Base-by-base conservation (phyloP, 2,797 vertebrate genomes). In the Malacoctenus gilli region DNA sequence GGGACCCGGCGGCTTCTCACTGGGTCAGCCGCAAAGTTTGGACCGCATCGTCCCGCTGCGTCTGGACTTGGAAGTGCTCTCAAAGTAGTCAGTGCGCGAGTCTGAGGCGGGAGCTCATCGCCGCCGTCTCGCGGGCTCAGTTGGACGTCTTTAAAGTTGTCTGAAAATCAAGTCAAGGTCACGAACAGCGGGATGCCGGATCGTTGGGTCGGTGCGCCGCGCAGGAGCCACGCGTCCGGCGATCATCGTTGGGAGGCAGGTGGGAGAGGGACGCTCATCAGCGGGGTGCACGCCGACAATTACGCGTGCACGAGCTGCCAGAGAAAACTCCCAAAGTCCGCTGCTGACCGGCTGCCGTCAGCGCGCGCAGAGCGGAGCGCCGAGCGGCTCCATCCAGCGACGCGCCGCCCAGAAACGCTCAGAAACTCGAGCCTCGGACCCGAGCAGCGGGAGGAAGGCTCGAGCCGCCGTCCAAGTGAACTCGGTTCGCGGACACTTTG, bases 221-320 rank as follows among this genome's bases (percentile, higher is more conserved):
- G 53, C 68, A 15, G 55, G 65, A 64, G 36, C 54, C 55, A 60
- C 71, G 77, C 72, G 65, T 71, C 53, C 68, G 30, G 58, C 19
- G 57, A 85, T 51, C 84, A 89, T 89, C 41, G 75, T 87, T 58
- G 7, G 58, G 59, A 47, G 44, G 57, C 55, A 51, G 48, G 59
- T 65, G 57, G 52, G 22, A 61, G 55, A 52, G 40, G 30, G 36
- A 3, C 5, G 25, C 9, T 28, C 23, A 51, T 46, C 25, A 55
- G 38, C 35, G 22, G 56, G 21, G 35, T 39, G 48, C 58, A 58
- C 13, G 54, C 8, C 32, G 68, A 56, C 36, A 8, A 25, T 44
- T 1, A 49, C 64, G 39, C 54, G 41, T 23, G 63, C 66, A 56
- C 23, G 6, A 55, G 66, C 52, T 43, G 53, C 15, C n/a, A n/a